Evolutionary conservation across 37 sponge, comb jelly and placozoan species (phyloP).

Genomic region (Bolinopsis microptera): DNA sequence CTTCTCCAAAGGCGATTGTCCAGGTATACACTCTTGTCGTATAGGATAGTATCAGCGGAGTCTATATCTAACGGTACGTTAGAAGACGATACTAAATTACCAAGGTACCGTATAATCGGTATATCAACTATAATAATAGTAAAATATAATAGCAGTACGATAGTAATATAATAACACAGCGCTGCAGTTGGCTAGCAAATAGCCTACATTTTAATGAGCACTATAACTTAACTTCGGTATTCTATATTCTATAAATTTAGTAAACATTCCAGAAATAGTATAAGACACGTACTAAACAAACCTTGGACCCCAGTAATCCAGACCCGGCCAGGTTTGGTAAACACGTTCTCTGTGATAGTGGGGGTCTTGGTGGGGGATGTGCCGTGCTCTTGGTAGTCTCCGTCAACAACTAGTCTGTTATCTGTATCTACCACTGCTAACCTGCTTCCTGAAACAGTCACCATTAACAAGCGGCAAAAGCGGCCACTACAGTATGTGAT

Average conservation of each 20-base stretch:
- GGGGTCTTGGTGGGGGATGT: conserved; percentile 28
- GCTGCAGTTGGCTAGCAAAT: no score
- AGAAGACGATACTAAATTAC: not conserved
- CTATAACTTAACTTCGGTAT: no score
- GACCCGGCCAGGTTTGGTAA: conserved; percentile 57
- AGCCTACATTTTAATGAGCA: no score
- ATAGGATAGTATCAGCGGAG: not conserved
- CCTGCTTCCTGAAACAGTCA: not conserved
- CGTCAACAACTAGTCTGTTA: not conserved
- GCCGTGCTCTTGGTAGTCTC: not conserved
- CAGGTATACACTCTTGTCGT: conserved; percentile 38
- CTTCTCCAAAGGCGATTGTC: conserved; percentile 64
- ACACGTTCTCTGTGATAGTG: conserved; percentile 58
- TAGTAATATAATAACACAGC: no score
- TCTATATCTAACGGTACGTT: conserved; percentile 45
- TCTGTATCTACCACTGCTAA: conserved; percentile 23
- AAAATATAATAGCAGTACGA: not conserved
- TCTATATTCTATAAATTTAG: no score
- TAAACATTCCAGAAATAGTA: no score
- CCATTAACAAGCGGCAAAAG: no score
- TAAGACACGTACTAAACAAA: no score
- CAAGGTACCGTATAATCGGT: not conserved
- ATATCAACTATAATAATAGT: not conserved
- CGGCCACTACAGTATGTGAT: no score
- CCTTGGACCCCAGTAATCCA: conserved; percentile 64